Conservation (phyloP, 1,140 invertebrate species). For the Drosophila ercepeae region DNA sequence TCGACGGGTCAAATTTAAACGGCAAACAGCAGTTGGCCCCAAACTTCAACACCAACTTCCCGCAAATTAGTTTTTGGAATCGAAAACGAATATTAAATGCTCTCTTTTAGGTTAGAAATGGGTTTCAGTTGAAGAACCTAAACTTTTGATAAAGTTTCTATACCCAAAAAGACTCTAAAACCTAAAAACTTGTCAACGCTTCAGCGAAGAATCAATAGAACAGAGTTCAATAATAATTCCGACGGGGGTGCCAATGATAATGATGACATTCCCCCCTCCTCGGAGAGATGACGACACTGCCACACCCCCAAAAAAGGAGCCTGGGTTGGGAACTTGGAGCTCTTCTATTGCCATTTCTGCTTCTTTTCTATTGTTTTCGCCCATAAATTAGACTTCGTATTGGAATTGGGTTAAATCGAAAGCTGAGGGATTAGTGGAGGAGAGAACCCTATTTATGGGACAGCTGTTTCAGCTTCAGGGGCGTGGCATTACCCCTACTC, state of each 20-base stretch:
- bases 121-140: background rate
- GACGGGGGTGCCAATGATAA: constrained; percentile 20
- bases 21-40: constrained; percentile 33
- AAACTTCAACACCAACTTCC: constrained; percentile 21
- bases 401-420: constrained; percentile 51
- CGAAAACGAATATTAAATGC: background rate
- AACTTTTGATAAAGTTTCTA: background rate
- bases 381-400: constrained; percentile 76
- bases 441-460: constrained; percentile 7
- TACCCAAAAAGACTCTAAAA: constrained; percentile 12
- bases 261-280: constrained; percentile 8
- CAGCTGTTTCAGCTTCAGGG: constrained; percentile 21
- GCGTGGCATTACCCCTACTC: constrained; percentile 7
- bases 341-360: constrained; percentile 6
- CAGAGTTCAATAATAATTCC: constrained; percentile 25
- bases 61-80: background rate
- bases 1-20: constrained; percentile 65
- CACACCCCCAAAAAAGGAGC: constrained; percentile 43
- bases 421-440: constrained; percentile 23
- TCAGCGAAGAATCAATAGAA: constrained; percentile 30
- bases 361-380: constrained; percentile 5
- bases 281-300: constrained; percentile 41
- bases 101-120: too few relatives aligned
- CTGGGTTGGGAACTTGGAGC: constrained; percentile 16
- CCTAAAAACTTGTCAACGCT: constrained; percentile 56